Percentiles rank a stretch among this genome's conserved stretches.
Conservation (phyloP, 2,888 invertebrate genomes). For the Lithophane socia region DNA sequence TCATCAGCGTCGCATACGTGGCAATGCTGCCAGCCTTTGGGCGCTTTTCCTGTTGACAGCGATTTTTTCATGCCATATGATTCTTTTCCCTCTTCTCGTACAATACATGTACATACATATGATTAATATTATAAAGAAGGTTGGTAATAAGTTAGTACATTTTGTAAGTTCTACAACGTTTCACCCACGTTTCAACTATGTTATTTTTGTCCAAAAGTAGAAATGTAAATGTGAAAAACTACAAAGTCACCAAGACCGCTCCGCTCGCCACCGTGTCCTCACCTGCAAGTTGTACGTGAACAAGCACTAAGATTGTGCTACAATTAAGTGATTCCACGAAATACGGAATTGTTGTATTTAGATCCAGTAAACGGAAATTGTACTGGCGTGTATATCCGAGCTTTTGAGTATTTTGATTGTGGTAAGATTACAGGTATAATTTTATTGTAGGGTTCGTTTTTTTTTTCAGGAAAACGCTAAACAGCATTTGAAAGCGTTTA, state of each 20-base stretch:
- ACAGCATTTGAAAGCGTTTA: not conserved
- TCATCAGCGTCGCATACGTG: too few relatives aligned
- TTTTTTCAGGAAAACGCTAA: not conserved
- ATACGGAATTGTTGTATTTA: constrained; percentile 57
- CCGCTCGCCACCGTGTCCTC: not conserved
- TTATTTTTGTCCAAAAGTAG: too few relatives aligned
- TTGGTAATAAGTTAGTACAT: too few relatives aligned
- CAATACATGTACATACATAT: too few relatives aligned
- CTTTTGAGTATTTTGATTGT: constrained; percentile 25
- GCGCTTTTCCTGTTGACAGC: too few relatives aligned
- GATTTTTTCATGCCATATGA: too few relatives aligned
- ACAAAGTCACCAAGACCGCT: not conserved
- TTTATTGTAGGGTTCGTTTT: not conserved
- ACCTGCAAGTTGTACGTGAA: constrained; percentile 36
- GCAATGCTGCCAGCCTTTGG: too few relatives aligned
- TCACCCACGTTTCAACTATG: too few relatives aligned
- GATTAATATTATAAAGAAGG: too few relatives aligned
- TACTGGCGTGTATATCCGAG: constrained; percentile 28
- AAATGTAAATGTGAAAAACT: too few relatives aligned
- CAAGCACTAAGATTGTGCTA: constrained; percentile 53
- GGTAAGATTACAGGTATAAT: not conserved
- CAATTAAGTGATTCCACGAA: constrained; percentile 53
- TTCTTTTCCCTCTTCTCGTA: too few relatives aligned
- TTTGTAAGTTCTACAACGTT: too few relatives aligned
- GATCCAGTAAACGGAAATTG: constrained; percentile 52